Percentiles rank a stretch among this genome's conserved stretches.
These are phyloP conservation scores for Hycleus phaleratus DNA, from an alignment of 1,140 invertebrate genomes.

Conservation along the genomic window DNA sequence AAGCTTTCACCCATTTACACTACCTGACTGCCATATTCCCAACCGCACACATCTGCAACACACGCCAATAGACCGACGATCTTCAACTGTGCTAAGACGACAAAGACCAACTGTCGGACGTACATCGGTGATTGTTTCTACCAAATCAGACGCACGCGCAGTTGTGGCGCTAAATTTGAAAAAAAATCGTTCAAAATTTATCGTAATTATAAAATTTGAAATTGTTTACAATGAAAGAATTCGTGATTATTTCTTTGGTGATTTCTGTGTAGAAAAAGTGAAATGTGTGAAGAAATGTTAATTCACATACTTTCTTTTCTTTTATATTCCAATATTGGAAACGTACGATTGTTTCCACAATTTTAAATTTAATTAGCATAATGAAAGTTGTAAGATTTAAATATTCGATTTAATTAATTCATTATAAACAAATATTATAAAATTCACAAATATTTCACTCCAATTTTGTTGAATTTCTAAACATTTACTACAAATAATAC, in stretches of 20 bases:
- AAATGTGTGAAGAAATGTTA: constrained; percentile 17
- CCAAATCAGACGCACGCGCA: too few relatives aligned
- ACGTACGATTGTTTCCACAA: constrained; percentile 21
- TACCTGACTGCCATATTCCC: constrained; percentile 7
- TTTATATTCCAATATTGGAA: neutral
- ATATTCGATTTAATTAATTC: constrained; percentile 14
- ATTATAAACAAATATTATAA: neutral
- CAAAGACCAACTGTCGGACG: too few relatives aligned
- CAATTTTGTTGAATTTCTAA: neutral
- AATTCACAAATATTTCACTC: neutral
- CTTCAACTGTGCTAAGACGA: too few relatives aligned
- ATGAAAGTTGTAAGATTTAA: constrained; percentile 20
- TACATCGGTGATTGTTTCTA: too few relatives aligned
- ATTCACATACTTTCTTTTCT: constrained; percentile 23
- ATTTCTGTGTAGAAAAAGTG: constrained; percentile 11
- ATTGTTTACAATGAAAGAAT: too few relatives aligned
- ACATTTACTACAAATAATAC: neutral
- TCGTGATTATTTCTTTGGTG: neutral
- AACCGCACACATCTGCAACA: too few relatives aligned
- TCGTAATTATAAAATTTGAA: too few relatives aligned
- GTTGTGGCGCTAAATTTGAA: too few relatives aligned
- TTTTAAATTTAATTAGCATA: constrained; percentile 20
- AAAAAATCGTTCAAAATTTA: too few relatives aligned
- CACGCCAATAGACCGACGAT: too few relatives aligned
- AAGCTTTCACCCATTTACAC: constrained; percentile 11